phyloP scores from a whole-genome alignment of 2,888 invertebrate species.

The Pharmacophagus antenor region DNA sequence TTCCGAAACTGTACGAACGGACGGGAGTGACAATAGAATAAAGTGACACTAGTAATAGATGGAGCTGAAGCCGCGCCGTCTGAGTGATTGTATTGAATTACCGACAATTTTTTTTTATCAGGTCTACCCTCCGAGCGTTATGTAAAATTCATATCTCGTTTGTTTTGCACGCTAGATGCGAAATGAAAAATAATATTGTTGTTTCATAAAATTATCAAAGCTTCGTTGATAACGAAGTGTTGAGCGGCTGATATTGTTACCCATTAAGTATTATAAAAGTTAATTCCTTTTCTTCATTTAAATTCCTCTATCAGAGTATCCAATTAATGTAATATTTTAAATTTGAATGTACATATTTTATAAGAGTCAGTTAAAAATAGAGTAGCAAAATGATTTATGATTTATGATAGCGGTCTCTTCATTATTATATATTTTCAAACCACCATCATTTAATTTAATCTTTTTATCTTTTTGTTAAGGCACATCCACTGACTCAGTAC shows the following conservation, averaged over 20 bases:
- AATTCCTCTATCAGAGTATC: too few species aligned
- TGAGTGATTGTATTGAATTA: slow-evolving; percentile 30
- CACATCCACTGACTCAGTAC: too few species aligned
- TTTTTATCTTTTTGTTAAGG: too few species aligned
- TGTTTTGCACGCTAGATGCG: neutral
- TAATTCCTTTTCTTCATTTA: too few species aligned
- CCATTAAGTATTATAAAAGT: too few species aligned
- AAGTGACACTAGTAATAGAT: slow-evolving; percentile 22
- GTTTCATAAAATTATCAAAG: neutral
- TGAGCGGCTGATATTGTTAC: neutral
- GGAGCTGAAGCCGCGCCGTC: slow-evolving; percentile 24
- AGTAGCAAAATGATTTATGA: too few species aligned
- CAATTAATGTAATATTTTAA: too few species aligned
- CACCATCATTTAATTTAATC: too few species aligned
- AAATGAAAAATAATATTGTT: neutral
- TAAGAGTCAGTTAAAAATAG: too few species aligned
- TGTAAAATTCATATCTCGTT: slow-evolving; percentile 2
- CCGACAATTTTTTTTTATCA: slow-evolving; percentile 9
- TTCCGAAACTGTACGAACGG: slow-evolving; percentile 7
- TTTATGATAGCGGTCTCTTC: too few species aligned
- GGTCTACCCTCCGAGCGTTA: neutral
- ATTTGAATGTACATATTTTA: too few species aligned
- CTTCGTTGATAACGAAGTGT: neutral
- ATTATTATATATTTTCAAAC: too few species aligned
- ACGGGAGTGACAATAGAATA: slow-evolving; percentile 24